Evolutionary conservation across 2,797 vertebrate genomes (phyloP), one percentile per base, ranked within the genome.

Genomic region (Macrochelys suwanniensis): DNA sequence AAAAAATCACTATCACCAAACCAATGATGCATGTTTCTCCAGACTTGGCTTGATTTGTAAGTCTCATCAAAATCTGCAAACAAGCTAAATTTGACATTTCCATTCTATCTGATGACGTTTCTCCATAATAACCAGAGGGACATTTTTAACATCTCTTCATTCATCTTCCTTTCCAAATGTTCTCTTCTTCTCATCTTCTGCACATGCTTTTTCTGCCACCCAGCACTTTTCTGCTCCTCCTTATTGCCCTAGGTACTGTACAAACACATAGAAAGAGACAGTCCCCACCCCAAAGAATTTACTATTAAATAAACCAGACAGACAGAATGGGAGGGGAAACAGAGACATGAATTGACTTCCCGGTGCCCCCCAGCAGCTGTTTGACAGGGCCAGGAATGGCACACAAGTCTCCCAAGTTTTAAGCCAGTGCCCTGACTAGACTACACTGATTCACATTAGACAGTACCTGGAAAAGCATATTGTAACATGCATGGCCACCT

Each of bases 161-260:
- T 84, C 37, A 82, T 93, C 15, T 23, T 1, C 31, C 1, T 0
- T 23, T 3, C 33, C 25, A 82, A 89, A 89, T 50, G 10, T 2
- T 23, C 0, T 0, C 19, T 57, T 19, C 3, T 54, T 0, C 19
- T 56, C 6, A 2, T 54, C 3, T 91, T 82, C 86, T 86, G 85
- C 31, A 11, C 28, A 54, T 71, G 28, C 2, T 0, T 51, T 47
- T 90, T 54, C 31, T 61, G 3, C 49, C 12, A 13, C 1, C 59
- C 4, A 54, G 53, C 53, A 9, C 53, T 54, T 89, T 68, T 80
- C 3, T 84, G 15, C 13, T 5, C 2, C 1, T 47, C 1, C 0
- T 54, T 23, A 54, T 54, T 23, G 4, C 53, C 21, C 4, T 23
- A 54, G 53, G 53, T 8, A 54, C 53, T 23, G 53, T 54, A 23